Conservation (phyloP, 2,797 vertebrate genomes). For the Cottoperca gobio region DNA sequence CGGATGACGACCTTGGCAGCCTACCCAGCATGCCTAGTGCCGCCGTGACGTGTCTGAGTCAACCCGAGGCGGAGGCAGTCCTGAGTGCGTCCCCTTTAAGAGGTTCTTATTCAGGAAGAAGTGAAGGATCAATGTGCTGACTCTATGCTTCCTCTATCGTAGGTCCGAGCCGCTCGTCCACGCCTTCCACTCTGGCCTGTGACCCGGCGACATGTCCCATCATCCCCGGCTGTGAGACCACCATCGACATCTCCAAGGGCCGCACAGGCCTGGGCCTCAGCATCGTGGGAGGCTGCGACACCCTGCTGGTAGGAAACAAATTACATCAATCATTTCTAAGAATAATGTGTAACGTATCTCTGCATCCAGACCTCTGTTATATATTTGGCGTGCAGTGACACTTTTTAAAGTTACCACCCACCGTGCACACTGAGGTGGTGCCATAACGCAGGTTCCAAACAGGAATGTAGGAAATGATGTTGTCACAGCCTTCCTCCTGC, state of each 20-base stretch:
- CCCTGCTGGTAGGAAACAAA: slow-evolving; percentile 89
- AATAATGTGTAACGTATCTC: too few relatives aligned
- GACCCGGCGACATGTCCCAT: slow-evolving; percentile 96
- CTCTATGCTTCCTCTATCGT: neutral
- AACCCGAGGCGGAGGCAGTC: slow-evolving; percentile 84
- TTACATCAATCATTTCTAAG: too few relatives aligned
- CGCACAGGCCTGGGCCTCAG: slow-evolving; percentile 95
- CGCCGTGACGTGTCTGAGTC: slow-evolving; percentile 28
- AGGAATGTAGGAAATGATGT: slow-evolving; percentile 77
- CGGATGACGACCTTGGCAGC: slow-evolving; percentile 52
- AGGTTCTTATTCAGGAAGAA: neutral
- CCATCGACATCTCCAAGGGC: slow-evolving; percentile 97
- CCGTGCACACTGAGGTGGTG: slow-evolving; percentile 44
- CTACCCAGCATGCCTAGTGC: slow-evolving; percentile 55
- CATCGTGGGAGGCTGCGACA: slow-evolving; percentile 97
- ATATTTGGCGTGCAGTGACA: too few relatives aligned
- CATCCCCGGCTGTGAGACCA: slow-evolving; percentile 98
- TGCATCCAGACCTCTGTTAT: too few relatives aligned
- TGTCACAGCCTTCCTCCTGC: slow-evolving; percentile 64
- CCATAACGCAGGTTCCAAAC: slow-evolving; percentile 52
- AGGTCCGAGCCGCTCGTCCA: slow-evolving; percentile 93
- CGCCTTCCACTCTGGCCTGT: slow-evolving; percentile 88
- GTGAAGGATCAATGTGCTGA: neutral
- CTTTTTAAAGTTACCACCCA: slow-evolving; percentile 17
- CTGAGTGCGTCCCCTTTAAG: slow-evolving; percentile 83